Evolutionary conservation across 2,888 invertebrate species (phyloP).

Genomic region (Tiliacea aurago): DNA sequence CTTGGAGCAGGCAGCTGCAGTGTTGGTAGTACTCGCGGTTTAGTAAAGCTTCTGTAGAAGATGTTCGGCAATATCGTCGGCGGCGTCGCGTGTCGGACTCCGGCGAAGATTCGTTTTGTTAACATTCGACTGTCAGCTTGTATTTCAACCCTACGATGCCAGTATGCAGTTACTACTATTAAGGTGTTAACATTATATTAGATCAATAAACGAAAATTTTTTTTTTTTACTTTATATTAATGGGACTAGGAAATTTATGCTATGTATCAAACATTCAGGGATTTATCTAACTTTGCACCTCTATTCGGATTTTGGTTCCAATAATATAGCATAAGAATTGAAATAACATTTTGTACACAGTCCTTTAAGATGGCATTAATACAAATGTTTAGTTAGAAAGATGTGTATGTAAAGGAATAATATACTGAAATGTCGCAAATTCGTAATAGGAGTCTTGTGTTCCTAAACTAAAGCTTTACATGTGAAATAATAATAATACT

Average conservation of each 20-base stretch:
- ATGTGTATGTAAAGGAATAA: neutral
- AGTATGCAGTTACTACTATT: conserved; percentile 56
- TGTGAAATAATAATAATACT: conserved; percentile 10
- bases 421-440: conserved; percentile 8
- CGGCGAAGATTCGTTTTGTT: neutral
- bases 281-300: conserved; percentile 11
- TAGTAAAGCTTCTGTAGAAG: neutral
- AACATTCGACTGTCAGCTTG: neutral
- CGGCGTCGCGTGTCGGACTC: conserved; percentile 2
- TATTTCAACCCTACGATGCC: conserved; percentile 40
- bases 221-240: conserved; percentile 43
- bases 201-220: conserved; percentile 52
- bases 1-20: too few relatives aligned
- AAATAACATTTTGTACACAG: conserved; percentile 6
- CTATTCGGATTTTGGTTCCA: conserved; percentile 4
- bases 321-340: conserved; percentile 5
- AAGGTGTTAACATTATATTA: conserved; percentile 46
- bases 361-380: neutral
- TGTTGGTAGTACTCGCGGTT: neutral
- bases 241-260: conserved; percentile 17
- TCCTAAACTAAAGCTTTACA: conserved; percentile 3
- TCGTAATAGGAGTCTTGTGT: conserved; percentile 11
- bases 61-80: neutral
- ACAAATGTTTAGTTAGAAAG: neutral
- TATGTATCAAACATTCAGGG: conserved; percentile 24